A percentile compares a stretch with the other conserved stretches of the same genome.
Conservation (phyloP, 2,797 vertebrate genomes). For the Crocodylus rhombifer region DNA sequence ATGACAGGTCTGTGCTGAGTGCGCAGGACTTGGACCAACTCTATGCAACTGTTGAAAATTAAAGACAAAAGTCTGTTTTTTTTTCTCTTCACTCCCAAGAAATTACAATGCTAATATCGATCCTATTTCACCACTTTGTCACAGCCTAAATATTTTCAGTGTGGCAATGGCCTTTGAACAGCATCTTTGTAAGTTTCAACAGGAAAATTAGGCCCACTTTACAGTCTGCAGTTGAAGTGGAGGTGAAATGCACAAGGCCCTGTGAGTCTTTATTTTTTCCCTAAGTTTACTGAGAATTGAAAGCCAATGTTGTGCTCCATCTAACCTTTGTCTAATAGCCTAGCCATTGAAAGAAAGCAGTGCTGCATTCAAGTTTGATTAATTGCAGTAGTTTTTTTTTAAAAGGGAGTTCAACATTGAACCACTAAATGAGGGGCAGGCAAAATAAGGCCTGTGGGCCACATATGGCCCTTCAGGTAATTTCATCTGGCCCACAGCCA, state of each 20-base stretch:
- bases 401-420: not conserved
- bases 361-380: not conserved
- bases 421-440: not conserved
- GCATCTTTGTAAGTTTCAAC: not conserved
- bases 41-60: not conserved
- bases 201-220: not conserved
- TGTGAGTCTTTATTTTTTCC: not conserved
- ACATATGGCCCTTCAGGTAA: no score
- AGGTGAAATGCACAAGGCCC: no score
- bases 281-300: not conserved
- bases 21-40: rapidly evolving
- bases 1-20: rapidly evolving
- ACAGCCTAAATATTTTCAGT: not conserved
- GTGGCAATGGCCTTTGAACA: not conserved
- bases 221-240: no score
- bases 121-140: not conserved
- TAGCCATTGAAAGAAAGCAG: not conserved
- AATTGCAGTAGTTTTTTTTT: not conserved
- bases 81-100: not conserved
- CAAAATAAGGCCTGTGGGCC: no score
- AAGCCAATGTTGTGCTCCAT: not conserved
- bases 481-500: no score
- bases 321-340: not conserved
- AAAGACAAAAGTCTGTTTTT: not conserved
- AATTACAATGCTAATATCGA: not conserved